Evolutionary conservation across 2,888 invertebrate genomes (phyloP), one percentile per base, ranked within the genome.

Genomic region (Unio delphinus): DNA sequence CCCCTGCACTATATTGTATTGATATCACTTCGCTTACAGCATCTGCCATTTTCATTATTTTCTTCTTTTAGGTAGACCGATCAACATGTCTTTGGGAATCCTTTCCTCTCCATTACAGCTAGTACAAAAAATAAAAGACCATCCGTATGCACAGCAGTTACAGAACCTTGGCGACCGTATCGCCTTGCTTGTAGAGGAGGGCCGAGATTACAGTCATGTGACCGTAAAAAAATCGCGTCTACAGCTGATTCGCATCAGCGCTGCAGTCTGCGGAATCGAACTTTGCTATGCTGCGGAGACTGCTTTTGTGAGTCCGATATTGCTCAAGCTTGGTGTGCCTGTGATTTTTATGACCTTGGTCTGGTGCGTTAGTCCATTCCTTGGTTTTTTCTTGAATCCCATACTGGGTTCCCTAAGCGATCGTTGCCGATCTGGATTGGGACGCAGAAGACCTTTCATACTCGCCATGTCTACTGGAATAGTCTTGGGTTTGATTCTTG

Each of bases 211-310:
- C 54, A 71, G 75, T 62, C 80, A 81, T 62, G 78, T 84, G 64
- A 68, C 68, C 17, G 73, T 74, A 18, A 76, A 81, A 30, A 88
- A 97, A 89, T 76, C 86, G 26, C 82, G 84, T 34, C 68, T 84
- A 5, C 83, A 89, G 76, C 90, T 98, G 80, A 93, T 97, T 79
- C 92, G 96, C 17, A 93, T 98, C 78, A 97, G 97, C 28, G 95
- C 97, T 0, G 97, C 97, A 0, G 97, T 98, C 0, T 97, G 97
- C 95, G 98, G 98, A 2, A 97, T 98, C 70, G 98, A 98, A 89
- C 96, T 98, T 90, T 97, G 98, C 0, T 98, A 98, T 88, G 97
- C 98, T 0, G 98, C 97, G 0, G 98, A 98, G 91, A 98, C 98
- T 0, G 98, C 98, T 0, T 98, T 98, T 90, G 98, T 98, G 0